Base-by-base conservation (phyloP, 2,113 vertebrate species). In the Oryzias celebensis region DNA sequence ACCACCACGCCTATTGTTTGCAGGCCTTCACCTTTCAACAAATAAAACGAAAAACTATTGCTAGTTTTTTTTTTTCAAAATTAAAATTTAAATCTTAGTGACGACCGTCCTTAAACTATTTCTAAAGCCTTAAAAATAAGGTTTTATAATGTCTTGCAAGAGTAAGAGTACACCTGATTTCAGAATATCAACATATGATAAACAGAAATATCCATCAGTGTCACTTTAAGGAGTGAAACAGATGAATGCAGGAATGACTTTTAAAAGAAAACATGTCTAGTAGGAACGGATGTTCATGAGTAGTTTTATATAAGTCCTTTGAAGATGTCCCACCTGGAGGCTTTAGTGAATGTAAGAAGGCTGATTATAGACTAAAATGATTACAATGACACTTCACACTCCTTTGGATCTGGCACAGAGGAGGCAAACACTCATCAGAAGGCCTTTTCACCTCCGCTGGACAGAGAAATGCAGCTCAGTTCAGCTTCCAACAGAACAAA, bases 351-450 rank as follows among this genome's bases (percentile, higher is more conserved):
- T 49, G 12, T 14, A 41, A 41, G 46, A 50, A 14, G 53, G 18
- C 53, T 55, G 42, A 55, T 55, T 55, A 55, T 42, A 36, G 53
- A 42, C 28, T 26, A 23, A 65, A 56, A 56, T 52, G 63, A 57
- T 49, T 49, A 20, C 53, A 50, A 24, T 47, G 51, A 49, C 66
- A 61, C 50, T 54, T 49, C 13, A 48, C 44, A 49, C 50, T 24
- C 20, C 22, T 15, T 47, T 46, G 44, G 55, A 48, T 28, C 62
- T 43, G 24, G 31, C 56, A 26, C 49, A 41, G 26, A 48, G 28
- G 66, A 68, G 28, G 54, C 52, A 68, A 49, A 53, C 53, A 65
- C 28, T 48, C 51, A 61, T 61, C 26, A 54, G 44, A 28, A 68
- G 58, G 36, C 57, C 57, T 61, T 50, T 68, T 68, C 28, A 60